A percentile compares a stretch with the other conserved stretches of the same genome.
These are phyloP conservation scores for Dascillus cervinus DNA, from an alignment of 2,888 invertebrate genomes.

Conservation along the genomic window DNA sequence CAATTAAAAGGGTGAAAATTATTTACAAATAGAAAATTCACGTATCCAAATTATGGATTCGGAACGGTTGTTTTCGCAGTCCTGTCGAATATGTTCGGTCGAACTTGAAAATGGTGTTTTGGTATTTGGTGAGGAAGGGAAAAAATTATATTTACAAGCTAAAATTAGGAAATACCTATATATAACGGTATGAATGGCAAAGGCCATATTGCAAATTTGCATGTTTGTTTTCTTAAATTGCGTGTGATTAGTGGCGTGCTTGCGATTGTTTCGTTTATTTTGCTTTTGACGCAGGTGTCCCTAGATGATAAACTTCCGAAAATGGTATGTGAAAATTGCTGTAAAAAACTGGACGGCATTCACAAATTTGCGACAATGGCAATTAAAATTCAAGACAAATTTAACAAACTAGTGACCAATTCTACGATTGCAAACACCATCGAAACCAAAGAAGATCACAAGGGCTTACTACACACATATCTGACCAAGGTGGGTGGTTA, in stretches of 20 bases:
- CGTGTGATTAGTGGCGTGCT: background rate
- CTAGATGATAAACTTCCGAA: slow-evolving; percentile 60
- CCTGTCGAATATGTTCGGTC: slow-evolving; percentile 59
- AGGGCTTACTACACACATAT: slow-evolving; percentile 46
- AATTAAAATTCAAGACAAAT: slow-evolving; percentile 53
- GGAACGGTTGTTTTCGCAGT: slow-evolving; percentile 20
- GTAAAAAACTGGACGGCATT: slow-evolving; percentile 55
- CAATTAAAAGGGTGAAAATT: slow-evolving; percentile 22
- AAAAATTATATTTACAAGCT: slow-evolving; percentile 54
- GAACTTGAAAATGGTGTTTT: slow-evolving; percentile 53
- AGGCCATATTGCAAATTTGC: slow-evolving; percentile 20
- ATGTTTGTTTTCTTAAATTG: slow-evolving; percentile 7
- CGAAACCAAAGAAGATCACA: slow-evolving; percentile 40
- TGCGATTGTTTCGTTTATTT: background rate
- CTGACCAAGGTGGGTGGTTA: slow-evolving; percentile 45
- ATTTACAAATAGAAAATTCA: too few species aligned
- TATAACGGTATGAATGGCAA: slow-evolving; percentile 50
- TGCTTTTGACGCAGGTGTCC: slow-evolving; percentile 59
- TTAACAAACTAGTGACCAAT: slow-evolving; percentile 38
- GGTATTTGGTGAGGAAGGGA: slow-evolving; percentile 60
- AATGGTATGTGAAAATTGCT: slow-evolving; percentile 59
- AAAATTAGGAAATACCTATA: slow-evolving; percentile 62
- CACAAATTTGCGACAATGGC: slow-evolving; percentile 62
- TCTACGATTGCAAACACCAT: slow-evolving; percentile 24
- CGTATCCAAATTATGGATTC: too few species aligned